Evolutionary conservation across 2,113 vertebrate genomes (phyloP), one percentile per base, ranked within the genome.

Genomic region (Arothron firmamentum): DNA sequence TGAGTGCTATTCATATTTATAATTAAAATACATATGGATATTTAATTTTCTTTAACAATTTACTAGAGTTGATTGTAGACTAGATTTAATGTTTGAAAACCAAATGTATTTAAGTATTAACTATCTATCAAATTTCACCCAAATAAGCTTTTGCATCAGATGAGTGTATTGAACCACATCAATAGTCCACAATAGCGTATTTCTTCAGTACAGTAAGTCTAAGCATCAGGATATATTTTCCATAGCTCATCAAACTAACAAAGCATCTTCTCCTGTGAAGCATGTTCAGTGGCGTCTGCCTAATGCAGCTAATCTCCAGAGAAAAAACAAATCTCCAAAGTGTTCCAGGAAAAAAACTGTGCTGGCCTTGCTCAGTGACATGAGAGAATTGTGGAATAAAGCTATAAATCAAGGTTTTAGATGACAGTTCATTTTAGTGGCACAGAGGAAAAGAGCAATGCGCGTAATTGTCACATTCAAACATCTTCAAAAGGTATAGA

Each of bases 211-310:
- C 45, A 43, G n/a, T 2, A 20, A 56, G 49, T 46, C 43, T 20
- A 66, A 43, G 14, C 16, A 0, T 47, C 19, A n/a, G 15, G 47
- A 10, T 58, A 51, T 52, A 43, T 65, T 64, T 67, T 38, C 55
- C 28, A 20, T 42, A 13, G 45, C 31, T 74, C 17, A 10, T 60
- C 23, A 56, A 63, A 70, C 53, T 38, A 62, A 55, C 56, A 67
- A 47, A 65, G 21, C 61, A 41, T 14, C 28, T 16, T 46, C 34
- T 51, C 20, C 41, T 75, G 58, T 76, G 80, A 74, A 38, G 74
- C 67, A 71, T 73, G 67, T 69, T 67, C 75, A 52, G 70, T 59
- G 52, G 49, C 72, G 69, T 73, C 68, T 57, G 65, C 21, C 41
- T 56, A 42, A 72, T 58, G 48, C 65, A 21, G 54, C 12, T 31